A percentile compares a stretch with the other conserved stretches of the same genome.
Evolutionary conservation across 1,140 invertebrate genomes (phyloP).

Genomic region (Nasonia vitripennis): DNA sequence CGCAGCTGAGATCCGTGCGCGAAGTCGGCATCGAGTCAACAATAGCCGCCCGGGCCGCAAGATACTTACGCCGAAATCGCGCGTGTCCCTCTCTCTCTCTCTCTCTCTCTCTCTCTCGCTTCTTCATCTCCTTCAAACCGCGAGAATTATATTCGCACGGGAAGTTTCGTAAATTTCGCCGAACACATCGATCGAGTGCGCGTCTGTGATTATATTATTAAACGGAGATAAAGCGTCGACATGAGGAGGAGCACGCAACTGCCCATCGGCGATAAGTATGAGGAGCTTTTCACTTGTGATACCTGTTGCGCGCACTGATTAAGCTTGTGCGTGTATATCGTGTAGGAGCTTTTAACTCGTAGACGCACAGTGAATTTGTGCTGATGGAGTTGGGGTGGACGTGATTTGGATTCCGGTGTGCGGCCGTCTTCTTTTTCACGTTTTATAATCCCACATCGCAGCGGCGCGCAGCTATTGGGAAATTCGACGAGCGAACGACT

Average conservation of each 20-base stretch:
- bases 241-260: constrained; percentile 38
- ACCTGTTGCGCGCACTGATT: neutral
- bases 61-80: too few species aligned
- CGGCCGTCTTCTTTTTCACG: neutral
- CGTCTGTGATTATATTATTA: neutral
- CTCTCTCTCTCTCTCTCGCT: too few species aligned
- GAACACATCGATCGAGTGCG: too few species aligned
- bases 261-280: constrained; percentile 32
- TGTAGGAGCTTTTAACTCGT: too few species aligned
- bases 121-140: too few species aligned
- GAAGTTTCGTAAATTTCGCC: too few species aligned
- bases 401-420: too few species aligned
- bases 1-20: neutral
- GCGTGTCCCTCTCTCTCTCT: too few species aligned
- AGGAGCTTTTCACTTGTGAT: constrained; percentile 8
- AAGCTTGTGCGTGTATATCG: neutral
- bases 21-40: neutral
- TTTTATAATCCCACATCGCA: neutral
- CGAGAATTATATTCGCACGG: too few species aligned
- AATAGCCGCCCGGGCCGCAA: neutral
- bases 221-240: neutral
- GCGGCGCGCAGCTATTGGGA: neutral
- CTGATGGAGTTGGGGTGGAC: too few species aligned
- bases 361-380: too few species aligned
- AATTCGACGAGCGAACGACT: neutral